Base-by-base conservation (phyloP, 2,113 vertebrate species). In the Apteryx owenii region DNA sequence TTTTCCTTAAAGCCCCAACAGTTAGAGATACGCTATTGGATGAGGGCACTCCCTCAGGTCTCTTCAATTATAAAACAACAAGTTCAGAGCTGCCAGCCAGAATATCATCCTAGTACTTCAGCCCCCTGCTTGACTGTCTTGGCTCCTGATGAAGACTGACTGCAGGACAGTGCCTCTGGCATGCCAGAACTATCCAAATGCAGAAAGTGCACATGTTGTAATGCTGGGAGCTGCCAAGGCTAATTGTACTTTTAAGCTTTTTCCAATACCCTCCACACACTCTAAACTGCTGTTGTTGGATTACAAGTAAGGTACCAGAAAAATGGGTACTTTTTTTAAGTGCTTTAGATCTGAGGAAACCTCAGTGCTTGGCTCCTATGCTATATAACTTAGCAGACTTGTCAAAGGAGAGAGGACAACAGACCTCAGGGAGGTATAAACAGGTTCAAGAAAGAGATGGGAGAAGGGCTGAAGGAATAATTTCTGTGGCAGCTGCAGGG, bases 201-300 rank as follows among this genome's bases (percentile, higher is more conserved):
- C 40, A 88, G 25, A 77, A 88, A 65, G 4, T n/a, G 6, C 0
- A 1, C 1, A 4, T 17, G 0, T 36, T 62, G 18, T 51, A 14
- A 31, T 60, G 2, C 19, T 54, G 25, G 54, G 21, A 89, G n/a
- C 8, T 84, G 23, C 46, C 12, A 26, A 60, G 28, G 48, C 60
- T 73, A 62, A 72, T 22, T 66, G 48, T n/a, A 44, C 36, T 46
- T 78, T 70, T 53, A 42, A 81, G 13, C 5, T 87, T 85, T 79
- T 38, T 42, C 31, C 8, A 21, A 0, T 31, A 62, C 54, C 22
- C 50, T 89, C 25, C 26, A 78, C 13, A 50, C 13, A 50, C 9
- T 23, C 44, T 66, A 53, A 78, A 62, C 3, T 75, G 36, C 22
- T 89, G 28, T 51, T 86, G 64, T 36, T 75, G 9, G 54, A 20